Percentiles rank a stretch among this genome's conserved stretches.
phyloP scores from a whole-genome alignment of 2,113 vertebrate genomes.

The Ia io region DNA sequence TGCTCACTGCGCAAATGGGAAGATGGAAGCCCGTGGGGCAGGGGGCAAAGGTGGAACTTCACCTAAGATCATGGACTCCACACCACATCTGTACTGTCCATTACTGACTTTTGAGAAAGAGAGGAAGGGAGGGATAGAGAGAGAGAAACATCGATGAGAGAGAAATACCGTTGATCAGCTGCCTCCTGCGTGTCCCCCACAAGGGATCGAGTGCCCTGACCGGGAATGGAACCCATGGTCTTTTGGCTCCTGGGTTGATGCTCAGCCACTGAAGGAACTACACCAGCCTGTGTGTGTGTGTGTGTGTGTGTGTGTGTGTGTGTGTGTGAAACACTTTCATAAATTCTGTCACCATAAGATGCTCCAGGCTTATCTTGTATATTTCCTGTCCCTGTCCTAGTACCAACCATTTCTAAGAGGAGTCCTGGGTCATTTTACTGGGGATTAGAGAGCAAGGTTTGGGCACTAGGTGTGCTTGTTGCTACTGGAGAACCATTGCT shows the following conservation, averaged over 20 bases:
- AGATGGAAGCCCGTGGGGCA: not conserved
- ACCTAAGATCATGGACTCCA: not conserved
- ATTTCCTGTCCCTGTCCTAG: not conserved
- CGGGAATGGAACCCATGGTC: too few species aligned
- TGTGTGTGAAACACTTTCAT: not conserved
- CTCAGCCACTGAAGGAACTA: too few species aligned
- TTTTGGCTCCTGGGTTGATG: too few species aligned
- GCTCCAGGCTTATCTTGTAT: not conserved
- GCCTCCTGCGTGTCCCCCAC: too few species aligned
- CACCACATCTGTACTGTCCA: not conserved
- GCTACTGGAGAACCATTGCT: not conserved
- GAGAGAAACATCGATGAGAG: too few species aligned
- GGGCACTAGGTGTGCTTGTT: not conserved
- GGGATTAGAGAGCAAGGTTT: not conserved
- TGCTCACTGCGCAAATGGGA: not conserved
- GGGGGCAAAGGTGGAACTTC: not conserved
- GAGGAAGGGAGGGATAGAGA: too few species aligned
- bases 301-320: not conserved
- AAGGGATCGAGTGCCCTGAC: too few species aligned
- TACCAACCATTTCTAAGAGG: not conserved
- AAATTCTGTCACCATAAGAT: not conserved
- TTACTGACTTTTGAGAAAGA: too few species aligned
- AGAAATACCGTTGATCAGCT: too few species aligned
- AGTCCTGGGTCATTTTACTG: not conserved
- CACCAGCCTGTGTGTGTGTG: too few species aligned